These are phyloP conservation scores for Lepidocolaptes lacrymiger DNA, from an alignment of 2,797 vertebrate species.

Conservation along the genomic window DNA sequence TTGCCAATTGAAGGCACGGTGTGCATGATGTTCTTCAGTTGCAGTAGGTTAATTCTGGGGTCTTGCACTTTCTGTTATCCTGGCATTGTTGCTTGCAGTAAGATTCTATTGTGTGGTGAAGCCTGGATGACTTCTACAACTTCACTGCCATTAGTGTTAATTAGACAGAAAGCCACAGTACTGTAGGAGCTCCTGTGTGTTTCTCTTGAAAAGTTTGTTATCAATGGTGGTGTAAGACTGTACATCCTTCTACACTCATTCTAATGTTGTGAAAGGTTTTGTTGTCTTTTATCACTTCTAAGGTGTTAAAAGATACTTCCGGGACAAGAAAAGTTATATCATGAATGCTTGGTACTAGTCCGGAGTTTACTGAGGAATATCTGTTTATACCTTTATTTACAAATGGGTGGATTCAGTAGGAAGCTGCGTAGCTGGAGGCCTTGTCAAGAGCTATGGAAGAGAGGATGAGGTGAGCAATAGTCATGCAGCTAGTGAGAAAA, in stretches of 20 bases:
- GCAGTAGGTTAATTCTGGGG: background rate
- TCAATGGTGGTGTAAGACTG: background rate
- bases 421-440: background rate
- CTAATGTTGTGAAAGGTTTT: background rate
- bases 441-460: background rate
- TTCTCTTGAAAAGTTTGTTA: background rate
- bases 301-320: background rate
- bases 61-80: background rate
- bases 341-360: background rate
- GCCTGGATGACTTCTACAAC: background rate
- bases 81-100: background rate
- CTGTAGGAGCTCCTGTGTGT: background rate
- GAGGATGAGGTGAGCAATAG: background rate
- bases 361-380: background rate
- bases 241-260: background rate
- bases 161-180: background rate
- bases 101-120: background rate
- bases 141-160: background rate
- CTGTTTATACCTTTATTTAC: background rate
- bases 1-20: background rate
- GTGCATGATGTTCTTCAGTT: background rate
- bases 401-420: background rate
- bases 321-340: background rate
- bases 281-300: background rate
- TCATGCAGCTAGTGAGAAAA: background rate